phyloP scores from a whole-genome alignment of 1,140 invertebrate species.

The Trypoxylus dichotomus region DNA sequence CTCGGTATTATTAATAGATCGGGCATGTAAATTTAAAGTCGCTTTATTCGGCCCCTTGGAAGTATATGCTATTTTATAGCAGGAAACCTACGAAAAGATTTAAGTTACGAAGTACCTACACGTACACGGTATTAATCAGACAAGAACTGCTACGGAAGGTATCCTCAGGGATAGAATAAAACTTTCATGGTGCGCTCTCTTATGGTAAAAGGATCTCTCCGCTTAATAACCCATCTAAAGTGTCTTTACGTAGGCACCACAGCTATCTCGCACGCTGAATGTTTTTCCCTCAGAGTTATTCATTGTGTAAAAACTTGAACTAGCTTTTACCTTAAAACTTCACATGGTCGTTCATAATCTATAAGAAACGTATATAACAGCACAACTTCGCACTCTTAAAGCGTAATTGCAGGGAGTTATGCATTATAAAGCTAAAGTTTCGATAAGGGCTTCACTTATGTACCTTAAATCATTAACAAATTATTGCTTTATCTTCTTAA shows the following conservation, averaged over 20 bases:
- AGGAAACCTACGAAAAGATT: neutral
- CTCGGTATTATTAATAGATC: neutral
- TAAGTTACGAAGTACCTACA: neutral
- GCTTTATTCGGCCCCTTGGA: neutral
- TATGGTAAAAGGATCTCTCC: neutral
- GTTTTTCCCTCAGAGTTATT: neutral
- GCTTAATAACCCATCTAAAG: conserved; percentile 1
- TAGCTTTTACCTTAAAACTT: neutral
- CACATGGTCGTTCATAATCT: neutral
- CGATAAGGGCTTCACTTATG: no score
- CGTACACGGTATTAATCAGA: neutral
- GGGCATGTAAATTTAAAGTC: neutral
- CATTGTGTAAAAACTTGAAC: neutral
- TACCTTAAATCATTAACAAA: no score
- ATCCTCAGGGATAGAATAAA: neutral
- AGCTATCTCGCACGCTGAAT: neutral
- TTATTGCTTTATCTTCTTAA: no score
- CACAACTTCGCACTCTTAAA: no score
- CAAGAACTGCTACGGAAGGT: neutral
- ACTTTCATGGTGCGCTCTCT: conserved; percentile 5
- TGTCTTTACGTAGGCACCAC: neutral
- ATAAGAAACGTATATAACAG: no score
- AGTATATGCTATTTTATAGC: neutral
- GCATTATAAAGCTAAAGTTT: no score
- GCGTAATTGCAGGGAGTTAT: no score